Evolutionary conservation across 2,888 invertebrate species (phyloP), one percentile per base, ranked within the genome.

Genomic region (Meliscaeva auricollis): DNA sequence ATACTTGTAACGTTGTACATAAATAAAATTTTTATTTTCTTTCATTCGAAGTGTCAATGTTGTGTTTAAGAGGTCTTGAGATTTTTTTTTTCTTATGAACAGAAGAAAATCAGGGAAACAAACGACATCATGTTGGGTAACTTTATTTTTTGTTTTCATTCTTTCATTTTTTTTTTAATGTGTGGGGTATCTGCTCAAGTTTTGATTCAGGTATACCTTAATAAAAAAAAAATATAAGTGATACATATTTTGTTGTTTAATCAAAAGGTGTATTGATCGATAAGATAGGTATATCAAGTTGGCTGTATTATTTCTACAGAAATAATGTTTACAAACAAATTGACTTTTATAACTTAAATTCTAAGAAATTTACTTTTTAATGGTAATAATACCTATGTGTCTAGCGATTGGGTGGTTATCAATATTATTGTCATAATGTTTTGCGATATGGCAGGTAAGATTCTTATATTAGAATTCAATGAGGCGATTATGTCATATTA

Each of bases 191-290:
- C 58, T 46, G 38, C 77, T 8, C 38, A 32, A 70, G 48, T 46
- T 68, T 48, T 48, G 32, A 11, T 44, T 30, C 8, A 32, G 9
- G n/a, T 46, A 46, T 26, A n/a, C n/a, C 26, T 26, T 3, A 46
- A 69, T 35, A 60, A 41, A 60, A 52, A 50, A 26, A 26, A 41
- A 50, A 48, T 44, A 44, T 15, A 54, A 22, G 13, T 15, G n/a
- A 32, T 58, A 26, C 7, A 7, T 41, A 22, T 76, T 30, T 48
- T 15, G 52, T 50, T 38, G 15, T 60, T 48, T 56, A 72, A 82
- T 82, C 70, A 77, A 66, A 77, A 60, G 52, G 76, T 77, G 15
- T 38, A 56, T 77, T 78, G 82, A 68, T 82, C 72, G 82, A 82
- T 82, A 82, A 77, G 82, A 38, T 38, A 38, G 3, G 8, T 26